A percentile compares a stretch with the other conserved stretches of the same genome.
Conservation (phyloP, 2,113 vertebrate species). For the Steatornis caripensis region DNA sequence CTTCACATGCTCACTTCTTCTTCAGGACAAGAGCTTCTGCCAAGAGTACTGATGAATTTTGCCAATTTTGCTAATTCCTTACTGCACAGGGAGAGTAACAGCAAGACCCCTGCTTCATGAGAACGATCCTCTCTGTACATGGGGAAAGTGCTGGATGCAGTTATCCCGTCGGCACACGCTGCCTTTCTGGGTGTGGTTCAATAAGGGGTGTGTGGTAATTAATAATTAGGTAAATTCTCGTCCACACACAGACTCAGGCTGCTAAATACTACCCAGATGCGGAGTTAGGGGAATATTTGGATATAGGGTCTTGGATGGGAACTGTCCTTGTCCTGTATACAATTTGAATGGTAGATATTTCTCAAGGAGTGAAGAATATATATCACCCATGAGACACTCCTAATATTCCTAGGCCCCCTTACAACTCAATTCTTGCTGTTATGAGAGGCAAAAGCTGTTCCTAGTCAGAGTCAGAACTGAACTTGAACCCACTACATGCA, state of each 20-base stretch:
- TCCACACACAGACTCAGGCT: neutral
- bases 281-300: neutral
- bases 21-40: neutral
- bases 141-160: neutral
- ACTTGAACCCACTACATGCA: neutral
- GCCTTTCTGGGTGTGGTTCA: neutral
- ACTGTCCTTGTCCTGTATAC: neutral
- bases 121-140: neutral
- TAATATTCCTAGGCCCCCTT: neutral
- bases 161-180: neutral
- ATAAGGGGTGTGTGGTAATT: neutral
- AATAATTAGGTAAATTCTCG: neutral
- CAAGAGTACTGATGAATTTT: neutral
- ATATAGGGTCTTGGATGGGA: neutral
- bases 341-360: neutral
- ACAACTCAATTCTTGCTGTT: neutral
- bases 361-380: neutral
- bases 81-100: neutral
- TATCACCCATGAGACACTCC: neutral
- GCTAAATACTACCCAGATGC: neutral
- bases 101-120: neutral
- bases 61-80: neutral
- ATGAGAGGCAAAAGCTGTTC: neutral
- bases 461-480: neutral
- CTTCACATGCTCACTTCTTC: neutral